Percentiles rank a stretch among this genome's conserved stretches.
Conservation (phyloP, 2,113 vertebrate genomes). For the Pardalotus punctatus region DNA sequence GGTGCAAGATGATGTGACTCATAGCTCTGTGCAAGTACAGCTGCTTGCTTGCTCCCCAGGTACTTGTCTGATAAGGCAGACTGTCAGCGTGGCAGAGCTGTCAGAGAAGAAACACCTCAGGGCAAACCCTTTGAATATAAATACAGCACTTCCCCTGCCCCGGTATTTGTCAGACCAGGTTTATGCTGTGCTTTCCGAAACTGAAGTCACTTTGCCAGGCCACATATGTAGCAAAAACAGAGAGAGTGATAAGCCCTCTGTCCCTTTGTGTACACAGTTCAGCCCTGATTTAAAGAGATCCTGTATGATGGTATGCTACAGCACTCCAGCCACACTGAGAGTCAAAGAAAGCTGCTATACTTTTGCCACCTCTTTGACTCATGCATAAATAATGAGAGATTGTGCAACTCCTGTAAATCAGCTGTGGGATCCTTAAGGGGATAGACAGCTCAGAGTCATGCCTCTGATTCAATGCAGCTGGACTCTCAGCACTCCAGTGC, state of each 20-base stretch:
- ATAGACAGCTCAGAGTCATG: background rate
- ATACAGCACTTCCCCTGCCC: background rate
- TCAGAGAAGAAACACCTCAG: slow-evolving; percentile 44
- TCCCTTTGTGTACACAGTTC: background rate
- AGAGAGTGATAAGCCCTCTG: background rate
- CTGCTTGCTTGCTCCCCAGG: slow-evolving; percentile 30
- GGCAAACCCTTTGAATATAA: slow-evolving; percentile 16
- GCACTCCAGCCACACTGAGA: background rate
- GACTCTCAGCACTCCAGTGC: background rate
- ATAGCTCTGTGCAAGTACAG: background rate
- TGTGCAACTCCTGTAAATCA: background rate
- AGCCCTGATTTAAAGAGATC: background rate
- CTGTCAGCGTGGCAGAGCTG: background rate
- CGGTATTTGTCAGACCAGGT: background rate
- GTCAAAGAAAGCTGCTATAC: background rate
- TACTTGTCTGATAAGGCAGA: slow-evolving; percentile 15
- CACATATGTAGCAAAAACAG: slow-evolving; percentile 49
- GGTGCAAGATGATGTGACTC: background rate
- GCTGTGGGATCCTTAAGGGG: background rate
- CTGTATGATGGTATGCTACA: fast-evolving
- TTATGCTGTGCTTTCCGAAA: slow-evolving; percentile 18
- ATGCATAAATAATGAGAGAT: background rate
- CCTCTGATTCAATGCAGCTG: background rate
- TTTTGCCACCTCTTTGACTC: background rate
- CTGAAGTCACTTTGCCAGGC: slow-evolving; percentile 50